A percentile compares a stretch with the other conserved stretches of the same genome.
Conservation (phyloP, 92 coral and sea anemone species). For the Phenganax marumi region DNA sequence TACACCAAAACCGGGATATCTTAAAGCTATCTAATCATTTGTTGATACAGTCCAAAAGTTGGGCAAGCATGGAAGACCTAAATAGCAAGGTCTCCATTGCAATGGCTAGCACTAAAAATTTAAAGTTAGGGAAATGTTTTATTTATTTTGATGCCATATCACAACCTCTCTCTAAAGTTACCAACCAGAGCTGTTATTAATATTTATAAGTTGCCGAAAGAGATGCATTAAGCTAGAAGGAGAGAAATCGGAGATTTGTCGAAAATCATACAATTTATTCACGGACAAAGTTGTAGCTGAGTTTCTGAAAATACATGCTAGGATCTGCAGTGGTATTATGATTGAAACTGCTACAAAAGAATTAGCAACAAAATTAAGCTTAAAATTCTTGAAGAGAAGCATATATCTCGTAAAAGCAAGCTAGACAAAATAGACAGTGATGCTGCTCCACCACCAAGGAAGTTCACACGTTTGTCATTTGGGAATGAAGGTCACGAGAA, state of each 20-base stretch:
- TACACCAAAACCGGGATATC: no score
- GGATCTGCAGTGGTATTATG: conserved; percentile 19
- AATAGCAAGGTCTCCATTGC: no score
- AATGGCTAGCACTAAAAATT: conserved; percentile 25
- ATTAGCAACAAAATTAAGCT: no score
- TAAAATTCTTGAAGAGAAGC: no score
- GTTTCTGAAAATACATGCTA: conserved; percentile 7
- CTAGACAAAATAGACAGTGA: no score
- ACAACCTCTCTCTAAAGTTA: conserved; percentile 31
- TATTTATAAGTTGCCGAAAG: conserved; percentile 29
- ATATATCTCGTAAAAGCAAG: no score
- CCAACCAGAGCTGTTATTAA: conserved; percentile 16
- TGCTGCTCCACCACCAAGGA: no score
- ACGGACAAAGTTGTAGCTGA: conserved; percentile 20
- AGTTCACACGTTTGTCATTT: conserved; percentile 21
- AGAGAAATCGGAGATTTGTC: conserved; percentile 24
- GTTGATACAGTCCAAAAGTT: no score
- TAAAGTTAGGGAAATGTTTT: conserved; percentile 17
- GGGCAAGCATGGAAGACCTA: no score
- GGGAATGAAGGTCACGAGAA: neutral
- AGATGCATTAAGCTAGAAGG: conserved; percentile 19
- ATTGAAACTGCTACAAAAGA: no score
- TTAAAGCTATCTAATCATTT: no score
- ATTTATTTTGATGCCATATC: conserved; percentile 23
- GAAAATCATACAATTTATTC: conserved; percentile 25